Evolutionary conservation across 2,888 invertebrate genomes (phyloP), one percentile per base, ranked within the genome.

Genomic region (Eupithecia exiguata): DNA sequence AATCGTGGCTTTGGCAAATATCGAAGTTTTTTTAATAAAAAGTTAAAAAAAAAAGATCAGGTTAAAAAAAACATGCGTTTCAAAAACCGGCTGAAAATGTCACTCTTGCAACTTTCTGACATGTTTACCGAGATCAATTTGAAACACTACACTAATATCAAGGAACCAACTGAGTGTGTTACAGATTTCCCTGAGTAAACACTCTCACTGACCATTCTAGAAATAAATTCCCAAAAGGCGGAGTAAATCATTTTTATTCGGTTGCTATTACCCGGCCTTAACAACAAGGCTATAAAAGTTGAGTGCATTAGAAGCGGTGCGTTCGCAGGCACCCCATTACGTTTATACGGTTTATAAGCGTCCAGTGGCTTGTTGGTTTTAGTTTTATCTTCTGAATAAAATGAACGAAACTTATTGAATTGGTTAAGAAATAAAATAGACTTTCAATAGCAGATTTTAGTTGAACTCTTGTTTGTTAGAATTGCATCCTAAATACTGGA

Each of bases 291-390:
- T 82, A 87, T 89, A 88, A 90, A 87, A 85, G 81, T 81, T 81
- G 83, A 86, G 87, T 87, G 86, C 86, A 87, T 86, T 83, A 85
- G 82, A 80, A 85, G 84, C 83, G 84, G 79, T 84, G 84, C 84
- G 82, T 81, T 76, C 74, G 77, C 76, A 79, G 78, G 74, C 78
- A 77, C 76, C 78, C 77, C 74, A 75, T 80, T 77, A 80, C 76
- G 75, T 76, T 78, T 77, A 76, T 77, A 74, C 75, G 49, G 65
- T 66, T 66, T 21, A 65, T 66, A 38, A 61, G 66, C 14, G 67
- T 35, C 49, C 66, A 68, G 75, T 69, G 46, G 66, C 69, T 66
- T 66, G 68, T 63, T 38, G 43, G 58, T 58, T 63, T 53, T 70
- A 74, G 30, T 62, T 63, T 61, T 71, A 74, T 53, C 18, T 53